Conservation (phyloP, 2,888 invertebrate species). For the Apodemia duryi region DNA sequence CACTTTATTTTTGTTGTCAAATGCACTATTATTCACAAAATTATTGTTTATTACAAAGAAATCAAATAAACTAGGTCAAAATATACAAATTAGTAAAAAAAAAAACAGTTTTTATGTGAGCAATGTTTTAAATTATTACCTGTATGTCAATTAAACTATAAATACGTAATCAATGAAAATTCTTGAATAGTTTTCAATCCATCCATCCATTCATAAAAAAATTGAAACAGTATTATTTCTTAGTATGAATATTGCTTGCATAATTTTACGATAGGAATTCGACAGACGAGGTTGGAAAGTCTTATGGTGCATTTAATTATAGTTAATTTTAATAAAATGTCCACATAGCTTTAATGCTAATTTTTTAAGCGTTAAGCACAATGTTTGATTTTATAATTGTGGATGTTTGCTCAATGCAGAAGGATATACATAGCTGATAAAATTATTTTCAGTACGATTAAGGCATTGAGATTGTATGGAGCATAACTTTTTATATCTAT, state of each 20-base stretch:
- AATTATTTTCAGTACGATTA: conserved; percentile 58
- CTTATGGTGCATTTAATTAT: conserved; percentile 76
- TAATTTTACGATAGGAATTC: conserved; percentile 47
- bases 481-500: conserved; percentile 58
- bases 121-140: conserved; percentile 47
- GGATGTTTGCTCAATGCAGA: conserved; percentile 65
- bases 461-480: conserved; percentile 60
- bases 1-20: no score
- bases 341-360: conserved; percentile 69
- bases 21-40: neutral
- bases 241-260: conserved; percentile 59
- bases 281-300: conserved; percentile 41
- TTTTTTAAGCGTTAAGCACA: conserved; percentile 63
- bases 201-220: conserved; percentile 37
- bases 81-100: neutral
- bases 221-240: conserved; percentile 56
- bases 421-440: conserved; percentile 39
- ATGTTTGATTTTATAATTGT: conserved; percentile 39
- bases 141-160: conserved; percentile 59
- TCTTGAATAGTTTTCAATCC: conserved; percentile 36
- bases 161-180: conserved; percentile 23
- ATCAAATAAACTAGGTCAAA: neutral
- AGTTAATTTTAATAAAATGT: conserved; percentile 70
- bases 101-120: conserved; percentile 52
- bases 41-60: conserved; percentile 20